phyloP scores from a whole-genome alignment of 2,113 vertebrate genomes.

The Charina bottae region DNA sequence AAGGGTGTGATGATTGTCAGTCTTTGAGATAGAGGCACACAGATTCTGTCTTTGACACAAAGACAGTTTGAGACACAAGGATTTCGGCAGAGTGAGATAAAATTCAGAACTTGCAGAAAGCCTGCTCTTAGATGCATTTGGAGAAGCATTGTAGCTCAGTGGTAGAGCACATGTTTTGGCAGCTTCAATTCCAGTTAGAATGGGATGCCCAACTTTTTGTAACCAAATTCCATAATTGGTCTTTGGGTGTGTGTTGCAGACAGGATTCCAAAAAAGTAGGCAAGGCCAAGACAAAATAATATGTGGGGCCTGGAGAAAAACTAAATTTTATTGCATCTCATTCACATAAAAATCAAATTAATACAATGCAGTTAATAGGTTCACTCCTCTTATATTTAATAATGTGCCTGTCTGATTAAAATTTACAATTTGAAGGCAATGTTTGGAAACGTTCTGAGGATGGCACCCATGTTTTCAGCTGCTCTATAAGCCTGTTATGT shows the following conservation, averaged over 20 bases:
- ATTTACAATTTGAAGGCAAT: neutral
- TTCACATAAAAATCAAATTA: neutral
- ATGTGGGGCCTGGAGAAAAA: neutral
- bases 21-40: neutral
- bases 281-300: neutral
- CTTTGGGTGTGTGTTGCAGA: neutral
- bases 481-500: neutral
- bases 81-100: neutral
- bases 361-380: neutral
- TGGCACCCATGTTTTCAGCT: neutral
- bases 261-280: neutral
- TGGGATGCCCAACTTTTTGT: neutral
- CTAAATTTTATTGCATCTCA: neutral
- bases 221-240: neutral
- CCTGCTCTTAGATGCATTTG: neutral
- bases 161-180: neutral
- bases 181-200: neutral
- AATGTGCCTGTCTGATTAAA: neutral
- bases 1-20: neutral
- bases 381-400: neutral
- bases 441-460: neutral
- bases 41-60: neutral
- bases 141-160: neutral
- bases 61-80: neutral
- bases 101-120: neutral